These are phyloP conservation scores for Chlamydotis undulata DNA, from an alignment of 2,113 vertebrate genomes.

Conservation along the genomic window DNA sequence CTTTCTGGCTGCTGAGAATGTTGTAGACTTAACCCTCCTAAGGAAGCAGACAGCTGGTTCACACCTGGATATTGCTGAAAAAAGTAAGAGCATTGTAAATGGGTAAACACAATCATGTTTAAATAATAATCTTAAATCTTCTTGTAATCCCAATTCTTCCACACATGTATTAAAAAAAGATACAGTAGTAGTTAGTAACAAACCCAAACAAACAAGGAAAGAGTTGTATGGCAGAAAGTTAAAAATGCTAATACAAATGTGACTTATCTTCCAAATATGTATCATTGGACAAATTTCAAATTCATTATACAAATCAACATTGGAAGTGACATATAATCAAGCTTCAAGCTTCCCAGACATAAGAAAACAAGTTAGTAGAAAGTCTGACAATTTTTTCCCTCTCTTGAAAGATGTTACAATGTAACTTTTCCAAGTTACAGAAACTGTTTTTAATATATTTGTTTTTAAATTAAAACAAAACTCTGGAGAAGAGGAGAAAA, in stretches of 20 bases:
- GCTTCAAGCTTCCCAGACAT: neutral
- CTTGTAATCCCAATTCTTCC: neutral
- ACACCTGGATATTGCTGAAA: conserved; percentile 85
- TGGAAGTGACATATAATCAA: neutral
- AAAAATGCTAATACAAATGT: neutral
- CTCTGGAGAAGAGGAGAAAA: neutral
- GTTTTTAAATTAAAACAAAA: neutral
- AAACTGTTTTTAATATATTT: neutral
- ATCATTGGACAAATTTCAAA: neutral
- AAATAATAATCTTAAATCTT: neutral
- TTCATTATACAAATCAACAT: neutral
- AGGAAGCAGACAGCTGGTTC: conserved; percentile 87
- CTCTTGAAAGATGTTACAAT: neutral
- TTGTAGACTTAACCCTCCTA: conserved; percentile 90
- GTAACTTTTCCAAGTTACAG: neutral
- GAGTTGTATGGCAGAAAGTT: neutral
- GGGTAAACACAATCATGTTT: neutral
- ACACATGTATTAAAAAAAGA: neutral
- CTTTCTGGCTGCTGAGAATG: conserved; percentile 88
- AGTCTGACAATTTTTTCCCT: neutral
- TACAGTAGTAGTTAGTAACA: neutral
- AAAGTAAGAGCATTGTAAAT: neutral
- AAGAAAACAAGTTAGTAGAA: neutral
- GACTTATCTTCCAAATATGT: neutral
- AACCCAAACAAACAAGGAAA: neutral